A percentile compares a stretch with the other conserved stretches of the same genome.
Evolutionary conservation across 2,113 vertebrate species (phyloP).

Genomic region (Gadus macrocephalus): DNA sequence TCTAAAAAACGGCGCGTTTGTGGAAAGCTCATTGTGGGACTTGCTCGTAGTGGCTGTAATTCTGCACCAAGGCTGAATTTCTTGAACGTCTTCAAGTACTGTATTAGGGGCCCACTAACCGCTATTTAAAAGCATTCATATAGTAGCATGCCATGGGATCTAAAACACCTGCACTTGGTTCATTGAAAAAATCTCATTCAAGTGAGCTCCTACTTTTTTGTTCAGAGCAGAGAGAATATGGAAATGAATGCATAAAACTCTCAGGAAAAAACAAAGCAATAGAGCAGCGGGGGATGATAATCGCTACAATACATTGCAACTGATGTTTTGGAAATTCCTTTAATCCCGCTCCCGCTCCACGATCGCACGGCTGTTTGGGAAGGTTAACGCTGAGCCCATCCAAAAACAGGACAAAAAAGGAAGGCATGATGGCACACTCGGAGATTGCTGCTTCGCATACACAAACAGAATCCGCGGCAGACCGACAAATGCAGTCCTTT

Average conservation of each 20-base stretch:
- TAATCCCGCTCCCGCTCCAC: not conserved
- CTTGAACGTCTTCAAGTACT: too few relatives aligned
- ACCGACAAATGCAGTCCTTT: too few relatives aligned
- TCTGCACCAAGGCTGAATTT: too few relatives aligned
- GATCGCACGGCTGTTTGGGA: not conserved
- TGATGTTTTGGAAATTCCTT: not conserved
- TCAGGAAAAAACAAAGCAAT: not conserved
- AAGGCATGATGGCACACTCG: not conserved
- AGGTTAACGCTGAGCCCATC: constrained; percentile 1
- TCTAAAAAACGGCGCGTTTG: too few relatives aligned
- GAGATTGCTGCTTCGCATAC: too few relatives aligned
- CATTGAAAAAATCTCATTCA: too few relatives aligned
- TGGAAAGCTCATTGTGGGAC: too few relatives aligned
- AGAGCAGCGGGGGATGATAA: not conserved
- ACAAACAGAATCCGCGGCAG: not conserved
- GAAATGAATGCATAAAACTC: not conserved
- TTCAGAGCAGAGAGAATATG: not conserved
- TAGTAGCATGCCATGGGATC: too few relatives aligned
- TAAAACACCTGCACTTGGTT: too few relatives aligned
- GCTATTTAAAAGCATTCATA: too few relatives aligned
- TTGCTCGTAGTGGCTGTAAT: too few relatives aligned
- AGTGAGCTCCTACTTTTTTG: not conserved
- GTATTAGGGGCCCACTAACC: too few relatives aligned
- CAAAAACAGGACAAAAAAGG: not conserved
- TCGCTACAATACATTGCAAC: not conserved